phyloP scores from a whole-genome alignment of 2,888 invertebrate genomes.

The Eurois occulta region DNA sequence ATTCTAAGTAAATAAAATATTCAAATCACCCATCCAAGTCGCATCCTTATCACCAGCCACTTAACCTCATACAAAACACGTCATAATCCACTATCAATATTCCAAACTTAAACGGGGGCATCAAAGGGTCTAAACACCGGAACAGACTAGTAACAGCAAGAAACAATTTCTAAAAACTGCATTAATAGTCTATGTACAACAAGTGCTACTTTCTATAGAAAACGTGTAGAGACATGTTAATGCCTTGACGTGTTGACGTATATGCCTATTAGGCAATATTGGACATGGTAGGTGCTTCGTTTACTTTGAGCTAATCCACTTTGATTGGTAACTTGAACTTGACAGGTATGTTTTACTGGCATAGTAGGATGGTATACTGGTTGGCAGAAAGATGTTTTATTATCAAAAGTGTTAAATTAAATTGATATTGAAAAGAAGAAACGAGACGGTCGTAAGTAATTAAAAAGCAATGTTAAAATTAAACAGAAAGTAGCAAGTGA shows the following conservation, averaged over 20 bases:
- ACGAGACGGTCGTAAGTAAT: neutral
- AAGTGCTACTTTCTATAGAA: constrained; percentile 86
- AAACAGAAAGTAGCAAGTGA: neutral
- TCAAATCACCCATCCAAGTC: neutral
- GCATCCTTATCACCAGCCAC: neutral
- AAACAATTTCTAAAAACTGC: constrained; percentile 79
- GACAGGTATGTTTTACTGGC: neutral
- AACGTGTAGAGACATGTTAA: constrained; percentile 82
- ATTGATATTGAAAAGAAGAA: too few relatives aligned
- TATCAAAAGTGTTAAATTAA: neutral
- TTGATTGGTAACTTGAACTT: constrained; percentile 29
- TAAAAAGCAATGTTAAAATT: neutral
- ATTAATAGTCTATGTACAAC: constrained; percentile 86
- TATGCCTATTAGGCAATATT: constrained; percentile 85
- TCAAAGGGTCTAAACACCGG: constrained; percentile 78
- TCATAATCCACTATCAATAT: constrained; percentile 59
- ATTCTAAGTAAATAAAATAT: neutral
- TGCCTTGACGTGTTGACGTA: constrained; percentile 72
- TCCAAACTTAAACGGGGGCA: constrained; percentile 68
- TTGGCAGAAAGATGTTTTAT: neutral
- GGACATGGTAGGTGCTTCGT: constrained; percentile 60
- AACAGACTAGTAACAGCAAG: constrained; percentile 67
- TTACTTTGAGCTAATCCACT: constrained; percentile 45
- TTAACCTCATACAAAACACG: constrained; percentile 33
- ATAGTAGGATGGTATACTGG: neutral